Evolutionary conservation across 2,113 vertebrate species (phyloP).

Genomic region (Trichomycterus rosablanca): DNA sequence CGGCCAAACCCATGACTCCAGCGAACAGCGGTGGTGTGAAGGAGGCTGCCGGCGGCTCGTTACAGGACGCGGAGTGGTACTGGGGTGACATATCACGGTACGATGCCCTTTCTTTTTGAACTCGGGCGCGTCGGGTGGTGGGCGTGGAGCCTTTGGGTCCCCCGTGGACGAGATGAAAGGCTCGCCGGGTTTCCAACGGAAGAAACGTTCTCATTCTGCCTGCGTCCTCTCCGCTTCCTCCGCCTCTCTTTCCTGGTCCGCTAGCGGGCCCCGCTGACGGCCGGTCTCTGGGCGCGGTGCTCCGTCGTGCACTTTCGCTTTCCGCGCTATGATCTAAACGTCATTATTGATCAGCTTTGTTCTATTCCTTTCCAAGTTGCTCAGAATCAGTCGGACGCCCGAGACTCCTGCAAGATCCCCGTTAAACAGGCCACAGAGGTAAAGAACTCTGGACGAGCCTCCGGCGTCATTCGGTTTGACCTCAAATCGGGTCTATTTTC

Average conservation of each 20-base stretch:
- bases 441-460: slow-evolving; percentile 6
- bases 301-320: not conserved
- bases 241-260: not conserved
- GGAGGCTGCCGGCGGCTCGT: slow-evolving; percentile 67
- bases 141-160: slow-evolving; percentile 12
- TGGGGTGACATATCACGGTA: slow-evolving; percentile 92
- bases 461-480: slow-evolving; percentile 3
- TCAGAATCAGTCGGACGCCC: slow-evolving; percentile 23
- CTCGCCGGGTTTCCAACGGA: slow-evolving; percentile 10
- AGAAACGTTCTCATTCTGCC: not conserved
- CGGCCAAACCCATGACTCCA: slow-evolving; percentile 79
- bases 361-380: slow-evolving; percentile 23
- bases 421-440: not conserved
- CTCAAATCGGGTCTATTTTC: slow-evolving; percentile 16
- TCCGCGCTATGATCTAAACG: not conserved
- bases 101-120: slow-evolving; percentile 27
- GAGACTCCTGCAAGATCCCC: slow-evolving; percentile 6
- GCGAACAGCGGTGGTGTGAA: slow-evolving; percentile 72
- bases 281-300: slow-evolving; percentile 7
- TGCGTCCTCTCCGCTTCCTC: not conserved
- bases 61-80: slow-evolving; percentile 89
- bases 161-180: slow-evolving; percentile 21
- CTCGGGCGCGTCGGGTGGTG: slow-evolving; percentile 17
- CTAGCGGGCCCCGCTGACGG: not conserved
- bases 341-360: slow-evolving; percentile 42